Percentiles rank a stretch among this genome's conserved stretches.
Evolutionary conservation across 2,888 invertebrate genomes (phyloP).

Genomic region (Polietes domitor): DNA sequence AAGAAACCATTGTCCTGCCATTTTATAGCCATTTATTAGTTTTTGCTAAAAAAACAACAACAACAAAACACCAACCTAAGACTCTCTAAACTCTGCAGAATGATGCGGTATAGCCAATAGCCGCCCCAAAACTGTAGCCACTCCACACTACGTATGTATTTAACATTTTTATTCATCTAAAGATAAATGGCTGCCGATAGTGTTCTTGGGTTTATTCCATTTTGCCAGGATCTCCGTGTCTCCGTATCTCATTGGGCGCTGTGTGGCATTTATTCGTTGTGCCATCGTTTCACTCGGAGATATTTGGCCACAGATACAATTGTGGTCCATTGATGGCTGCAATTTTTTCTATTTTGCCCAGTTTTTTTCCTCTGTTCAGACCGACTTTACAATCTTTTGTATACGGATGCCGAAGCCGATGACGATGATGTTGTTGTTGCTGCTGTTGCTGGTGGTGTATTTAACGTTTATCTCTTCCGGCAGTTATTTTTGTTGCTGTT

Average conservation of each 20-base stretch:
- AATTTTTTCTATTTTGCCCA: constrained; percentile 42
- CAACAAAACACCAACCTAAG: not conserved
- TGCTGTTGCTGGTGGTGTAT: constrained; percentile 47
- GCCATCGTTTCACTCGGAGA: constrained; percentile 46
- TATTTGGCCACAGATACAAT: constrained; percentile 64
- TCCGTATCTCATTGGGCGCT: constrained; percentile 25
- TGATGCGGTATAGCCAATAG: not conserved
- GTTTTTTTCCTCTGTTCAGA: constrained; percentile 46
- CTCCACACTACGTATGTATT: constrained; percentile 41
- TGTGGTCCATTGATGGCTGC: constrained; percentile 65
- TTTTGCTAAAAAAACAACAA: not conserved
- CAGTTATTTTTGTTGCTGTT: constrained; percentile 31
- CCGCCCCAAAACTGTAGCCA: not conserved
- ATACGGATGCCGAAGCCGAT: not conserved
- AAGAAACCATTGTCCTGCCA: not conserved
- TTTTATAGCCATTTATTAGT: constrained; percentile 16
- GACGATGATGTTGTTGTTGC: no score
- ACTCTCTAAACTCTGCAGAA: not conserved
- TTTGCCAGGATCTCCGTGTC: not conserved
- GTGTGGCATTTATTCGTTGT: constrained; percentile 11
- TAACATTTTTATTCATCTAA: constrained; percentile 62
- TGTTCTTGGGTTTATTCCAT: constrained; percentile 56
- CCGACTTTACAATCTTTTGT: constrained; percentile 39
- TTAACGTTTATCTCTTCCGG: constrained; percentile 60
- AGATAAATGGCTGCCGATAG: constrained; percentile 67